phyloP scores from a whole-genome alignment of 1,140 invertebrate genomes.

The Adelges cooleyi region DNA sequence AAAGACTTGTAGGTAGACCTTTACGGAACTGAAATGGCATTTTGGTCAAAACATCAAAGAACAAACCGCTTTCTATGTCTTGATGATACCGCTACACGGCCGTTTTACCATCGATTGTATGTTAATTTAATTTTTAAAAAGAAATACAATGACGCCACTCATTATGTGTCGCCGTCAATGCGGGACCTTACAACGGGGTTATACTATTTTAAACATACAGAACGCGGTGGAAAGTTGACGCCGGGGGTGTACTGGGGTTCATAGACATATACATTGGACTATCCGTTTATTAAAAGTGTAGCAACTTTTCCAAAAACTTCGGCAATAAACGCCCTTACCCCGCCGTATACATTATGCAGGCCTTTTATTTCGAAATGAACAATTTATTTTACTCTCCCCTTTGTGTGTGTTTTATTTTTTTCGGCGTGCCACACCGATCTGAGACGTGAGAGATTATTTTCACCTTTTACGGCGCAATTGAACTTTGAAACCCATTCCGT shows the following conservation, averaged over 20 bases:
- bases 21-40: no score
- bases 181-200: background rate
- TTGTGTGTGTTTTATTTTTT: background rate
- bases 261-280: constrained; percentile 19
- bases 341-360: constrained; percentile 10
- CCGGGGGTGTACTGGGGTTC: background rate
- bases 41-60: no score
- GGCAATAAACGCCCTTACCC: constrained; percentile 15
- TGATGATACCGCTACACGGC: no score
- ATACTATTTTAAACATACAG: constrained; percentile 2
- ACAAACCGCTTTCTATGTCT: no score
- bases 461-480: background rate
- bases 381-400: constrained; percentile 4
- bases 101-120: no score
- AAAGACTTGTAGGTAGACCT: no score
- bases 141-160: no score
- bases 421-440: background rate
- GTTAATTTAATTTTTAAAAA: no score
- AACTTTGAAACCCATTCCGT: background rate
- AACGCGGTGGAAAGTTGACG: background rate
- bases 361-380: constrained; percentile 7
- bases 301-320: constrained; percentile 15
- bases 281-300: constrained; percentile 21
- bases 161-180: background rate
- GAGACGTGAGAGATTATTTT: background rate